phyloP scores from a whole-genome alignment of 2,888 invertebrate genomes.

The Lasioglossum oenotherae region DNA sequence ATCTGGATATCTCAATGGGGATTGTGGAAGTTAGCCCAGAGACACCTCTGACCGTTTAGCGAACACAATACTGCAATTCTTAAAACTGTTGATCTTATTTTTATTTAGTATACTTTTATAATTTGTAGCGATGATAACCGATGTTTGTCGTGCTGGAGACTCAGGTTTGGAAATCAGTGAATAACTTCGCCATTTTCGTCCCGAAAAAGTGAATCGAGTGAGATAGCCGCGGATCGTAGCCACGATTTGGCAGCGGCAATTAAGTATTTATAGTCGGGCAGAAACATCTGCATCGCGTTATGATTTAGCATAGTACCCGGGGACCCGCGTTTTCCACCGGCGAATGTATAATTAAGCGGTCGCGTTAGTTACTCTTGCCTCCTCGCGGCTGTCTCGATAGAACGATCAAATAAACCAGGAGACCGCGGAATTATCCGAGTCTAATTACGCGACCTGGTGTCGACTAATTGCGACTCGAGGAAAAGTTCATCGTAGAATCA shows the following conservation, averaged over 20 bases:
- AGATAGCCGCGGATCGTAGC: neutral
- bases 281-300: constrained; percentile 13
- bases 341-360: constrained; percentile 14
- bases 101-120: neutral
- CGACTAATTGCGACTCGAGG: constrained; percentile 40
- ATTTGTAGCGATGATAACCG: neutral
- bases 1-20: neutral
- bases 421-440: constrained; percentile 7
- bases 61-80: neutral
- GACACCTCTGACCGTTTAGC: neutral
- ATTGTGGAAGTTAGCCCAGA: neutral
- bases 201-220: neutral
- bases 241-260: constrained; percentile 16
- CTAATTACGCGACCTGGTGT: constrained; percentile 32
- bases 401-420: neutral
- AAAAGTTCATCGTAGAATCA: constrained; percentile 37
- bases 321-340: neutral
- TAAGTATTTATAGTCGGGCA: constrained; percentile 17
- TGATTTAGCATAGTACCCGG: constrained; percentile 1
- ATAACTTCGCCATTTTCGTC: neutral
- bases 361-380: neutral
- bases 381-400: neutral
- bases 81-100: neutral
- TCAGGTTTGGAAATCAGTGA: no score
- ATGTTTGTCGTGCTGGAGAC: no score